Evolutionary conservation across 2,888 invertebrate species (phyloP).

Genomic region (Acleris literana): DNA sequence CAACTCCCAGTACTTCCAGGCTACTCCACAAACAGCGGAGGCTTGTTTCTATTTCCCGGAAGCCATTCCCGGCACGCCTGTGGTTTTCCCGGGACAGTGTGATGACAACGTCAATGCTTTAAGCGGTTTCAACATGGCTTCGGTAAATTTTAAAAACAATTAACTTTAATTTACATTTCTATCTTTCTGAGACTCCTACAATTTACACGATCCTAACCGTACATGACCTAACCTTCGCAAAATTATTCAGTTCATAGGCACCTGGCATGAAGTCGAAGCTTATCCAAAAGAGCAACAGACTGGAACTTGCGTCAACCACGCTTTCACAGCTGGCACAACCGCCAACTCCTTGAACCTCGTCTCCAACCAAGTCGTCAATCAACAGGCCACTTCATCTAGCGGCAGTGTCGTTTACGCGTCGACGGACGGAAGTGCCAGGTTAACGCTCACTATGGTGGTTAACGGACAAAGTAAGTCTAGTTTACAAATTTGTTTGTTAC

Average conservation of each 20-base stretch:
- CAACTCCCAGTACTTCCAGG: conserved; percentile 50
- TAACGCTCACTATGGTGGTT: conserved; percentile 35
- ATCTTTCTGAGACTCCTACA: too few species aligned
- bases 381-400: conserved; percentile 34
- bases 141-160: neutral
- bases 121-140: conserved; percentile 4
- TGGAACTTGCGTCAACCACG: conserved; percentile 50
- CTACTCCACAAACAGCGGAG: conserved; percentile 43
- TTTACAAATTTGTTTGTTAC: too few species aligned
- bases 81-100: conserved; percentile 15
- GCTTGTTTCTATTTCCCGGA: conserved; percentile 54
- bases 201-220: too few species aligned
- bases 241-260: conserved; percentile 72
- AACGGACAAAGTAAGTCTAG: conserved; percentile 13
- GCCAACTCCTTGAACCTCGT: conserved; percentile 37
- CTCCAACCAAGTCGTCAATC: conserved; percentile 46
- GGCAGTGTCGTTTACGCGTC: conserved; percentile 6
- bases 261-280: conserved; percentile 80
- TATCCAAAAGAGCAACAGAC: conserved; percentile 75
- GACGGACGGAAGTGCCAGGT: conserved; percentile 9
- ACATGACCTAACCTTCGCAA: too few species aligned
- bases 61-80: neutral
- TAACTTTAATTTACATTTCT: too few species aligned
- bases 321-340: neutral
- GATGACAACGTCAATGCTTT: conserved; percentile 8